Evolutionary conservation across 2,113 vertebrate genomes (phyloP).

Genomic region (Chaetodon trifascialis): DNA sequence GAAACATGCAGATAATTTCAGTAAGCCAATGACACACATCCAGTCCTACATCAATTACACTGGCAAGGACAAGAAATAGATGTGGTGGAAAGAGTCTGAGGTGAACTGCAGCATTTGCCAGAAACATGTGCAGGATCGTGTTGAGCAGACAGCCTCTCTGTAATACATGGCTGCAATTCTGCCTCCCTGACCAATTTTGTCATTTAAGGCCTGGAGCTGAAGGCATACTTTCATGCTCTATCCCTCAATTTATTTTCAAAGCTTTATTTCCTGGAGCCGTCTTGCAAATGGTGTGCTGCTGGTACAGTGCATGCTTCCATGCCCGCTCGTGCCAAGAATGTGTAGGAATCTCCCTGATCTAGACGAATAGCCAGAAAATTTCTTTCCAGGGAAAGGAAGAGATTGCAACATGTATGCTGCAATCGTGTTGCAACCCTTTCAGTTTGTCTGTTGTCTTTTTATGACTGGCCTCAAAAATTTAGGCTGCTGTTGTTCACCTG

Average conservation of each 20-base stretch:
- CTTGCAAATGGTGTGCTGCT: conserved; percentile 58
- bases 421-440: conserved; percentile 37
- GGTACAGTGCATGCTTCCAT: conserved; percentile 52
- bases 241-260: conserved; percentile 69
- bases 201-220: conserved; percentile 61
- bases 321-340: conserved; percentile 64
- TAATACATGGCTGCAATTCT: conserved; percentile 55
- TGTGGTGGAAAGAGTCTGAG: conserved; percentile 37
- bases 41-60: conserved; percentile 18
- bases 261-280: conserved; percentile 70
- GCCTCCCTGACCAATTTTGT: conserved; percentile 70
- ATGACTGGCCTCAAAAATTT: not conserved
- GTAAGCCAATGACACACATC: conserved; percentile 39
- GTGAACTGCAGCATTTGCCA: conserved; percentile 37
- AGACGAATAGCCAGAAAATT: conserved; percentile 38
- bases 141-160: conserved; percentile 49
- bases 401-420: conserved; percentile 1
- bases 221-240: conserved; percentile 67
- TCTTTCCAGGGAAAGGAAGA: conserved; percentile 28
- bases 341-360: conserved; percentile 58
- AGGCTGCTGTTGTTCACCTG: not conserved
- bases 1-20: conserved; percentile 34
- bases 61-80: conserved; percentile 28
- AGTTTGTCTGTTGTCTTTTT: not conserved
- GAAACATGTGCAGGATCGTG: conserved; percentile 48